Evolutionary conservation across 2,113 vertebrate genomes (phyloP), one percentile per base, ranked within the genome.

Genomic region (Sylvia atricapilla): DNA sequence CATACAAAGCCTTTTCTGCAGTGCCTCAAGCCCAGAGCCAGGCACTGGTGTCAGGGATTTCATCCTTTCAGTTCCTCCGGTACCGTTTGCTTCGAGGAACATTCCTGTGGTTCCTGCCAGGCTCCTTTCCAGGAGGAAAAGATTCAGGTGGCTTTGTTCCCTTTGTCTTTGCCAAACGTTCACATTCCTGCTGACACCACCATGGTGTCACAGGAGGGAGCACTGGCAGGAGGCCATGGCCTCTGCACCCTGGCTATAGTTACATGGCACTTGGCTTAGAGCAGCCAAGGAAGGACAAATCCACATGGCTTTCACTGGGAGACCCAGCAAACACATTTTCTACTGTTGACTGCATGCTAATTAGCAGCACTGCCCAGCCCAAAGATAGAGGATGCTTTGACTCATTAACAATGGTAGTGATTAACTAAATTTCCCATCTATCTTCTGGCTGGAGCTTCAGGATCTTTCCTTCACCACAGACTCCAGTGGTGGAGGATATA

Each of bases 141-240:
- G 68, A 84, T 91, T 96, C 95, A 93, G 94, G 95, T 97, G 96
- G 84, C 87, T 95, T 95, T 33, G 1, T 93, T 94, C 84, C 77
- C 81, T 96, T 92, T 83, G 82, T 93, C 78, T 83, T 72, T 92
- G 89, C 84, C 95, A 96, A 91, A 92, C 6, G 1, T 91, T 95
- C 87, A 78, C 89, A 75, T 89, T 94, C 89, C 86, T 84, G 83
- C 72, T 89, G 83, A 92, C 19, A 3, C 68, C 21, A 4, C 59
- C 0, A 21, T 15, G 18, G 68, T 75, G 84, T 84, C 86, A 17
- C 55, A 84, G 63, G 58, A 30, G 0, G 76, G 35, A 90, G 89
- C 43, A 9, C 56, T 89, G 84, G 89, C 91, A 78, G 84, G 44
- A 89, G 76, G 83, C 52, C 83, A 55, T 39, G 56, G 86, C 60